Evolutionary conservation across 2,113 vertebrate species (phyloP).

Genomic region (Australoheros scitulus): DNA sequence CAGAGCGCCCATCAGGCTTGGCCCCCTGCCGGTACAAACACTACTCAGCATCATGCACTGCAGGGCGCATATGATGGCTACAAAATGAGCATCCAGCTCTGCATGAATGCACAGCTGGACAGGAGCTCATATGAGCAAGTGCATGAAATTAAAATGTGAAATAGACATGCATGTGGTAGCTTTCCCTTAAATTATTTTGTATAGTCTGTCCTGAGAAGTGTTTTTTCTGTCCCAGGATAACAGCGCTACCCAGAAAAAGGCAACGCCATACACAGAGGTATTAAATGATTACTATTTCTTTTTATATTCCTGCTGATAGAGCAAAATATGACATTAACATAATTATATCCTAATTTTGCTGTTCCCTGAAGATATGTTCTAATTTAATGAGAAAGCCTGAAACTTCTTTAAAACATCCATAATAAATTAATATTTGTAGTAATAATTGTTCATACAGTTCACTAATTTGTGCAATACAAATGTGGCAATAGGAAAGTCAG

Average conservation of each 20-base stretch:
- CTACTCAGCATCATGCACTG: constrained; percentile 4
- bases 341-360: not conserved
- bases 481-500: constrained; percentile 3
- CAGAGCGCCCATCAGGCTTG: not conserved
- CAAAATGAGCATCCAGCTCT: not conserved
- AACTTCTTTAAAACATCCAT: not conserved
- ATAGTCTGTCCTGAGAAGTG: not conserved
- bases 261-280: not conserved
- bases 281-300: not conserved
- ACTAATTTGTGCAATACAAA: constrained; percentile 30
- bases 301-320: not conserved
- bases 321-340: not conserved
- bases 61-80: not conserved
- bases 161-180: not conserved
- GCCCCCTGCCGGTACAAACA: constrained; percentile 37
- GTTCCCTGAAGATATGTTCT: not conserved
- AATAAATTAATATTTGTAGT: constrained; percentile 12
- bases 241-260: not conserved
- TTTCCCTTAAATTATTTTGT: not conserved
- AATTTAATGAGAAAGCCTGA: constrained; percentile 5
- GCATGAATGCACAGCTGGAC: not conserved
- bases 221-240: not conserved
- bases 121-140: not conserved
- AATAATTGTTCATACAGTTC: constrained; percentile 12
- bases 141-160: constrained; percentile 18